Evolutionary conservation across 2,888 invertebrate species (phyloP), one percentile per base, ranked within the genome.

Genomic region (Esperia sulphurella): DNA sequence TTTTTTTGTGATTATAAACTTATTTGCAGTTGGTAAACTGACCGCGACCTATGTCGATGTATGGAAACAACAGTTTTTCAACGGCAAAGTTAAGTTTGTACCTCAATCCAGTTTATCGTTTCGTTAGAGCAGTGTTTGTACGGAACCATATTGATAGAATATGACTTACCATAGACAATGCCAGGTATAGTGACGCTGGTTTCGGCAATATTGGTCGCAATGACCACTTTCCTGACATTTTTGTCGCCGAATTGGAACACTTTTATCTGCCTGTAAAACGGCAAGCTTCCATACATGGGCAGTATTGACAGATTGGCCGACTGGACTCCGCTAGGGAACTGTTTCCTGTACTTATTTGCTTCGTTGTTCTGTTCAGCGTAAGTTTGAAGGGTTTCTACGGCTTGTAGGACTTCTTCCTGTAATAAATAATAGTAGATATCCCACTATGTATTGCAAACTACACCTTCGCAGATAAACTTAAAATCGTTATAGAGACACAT

Each of bases 181-280:
- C 98, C 98, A 3, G 95, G 94, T 66, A 99, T 97, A 0, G 99
- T 99, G 13, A 99, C 93, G 0, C 98, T 98, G 0, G 99, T 97
- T 83, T 99, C 99, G 0, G 99, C 98, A 46, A 99, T 96, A 72
- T 99, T 99, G 0, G 98, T 99, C 0, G 98, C 96, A 4, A 99
- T 89, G 0, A 99, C 93, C 14, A 98, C 93, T 84, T 98, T 99
- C 29, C 99, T 90, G 0, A 93, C 92, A 31, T 94, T 94, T 53
- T 92, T 91, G 0, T 93, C 93, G 0, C 93, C 91, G 8, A 87
- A 86, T 63, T 94, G 93, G 74, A 98, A 98, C 0, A 96, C 97
- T 29, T 57, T 58, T 50, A 84, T 56, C 46, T 87, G 87, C 13
- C 52, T 63, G 35, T 82, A 75, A 6, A 74, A 60, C 0, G 97